These are phyloP conservation scores for Campylomormyrus tamandua DNA, from an alignment of 2,113 vertebrate genomes.

Conservation along the genomic window DNA sequence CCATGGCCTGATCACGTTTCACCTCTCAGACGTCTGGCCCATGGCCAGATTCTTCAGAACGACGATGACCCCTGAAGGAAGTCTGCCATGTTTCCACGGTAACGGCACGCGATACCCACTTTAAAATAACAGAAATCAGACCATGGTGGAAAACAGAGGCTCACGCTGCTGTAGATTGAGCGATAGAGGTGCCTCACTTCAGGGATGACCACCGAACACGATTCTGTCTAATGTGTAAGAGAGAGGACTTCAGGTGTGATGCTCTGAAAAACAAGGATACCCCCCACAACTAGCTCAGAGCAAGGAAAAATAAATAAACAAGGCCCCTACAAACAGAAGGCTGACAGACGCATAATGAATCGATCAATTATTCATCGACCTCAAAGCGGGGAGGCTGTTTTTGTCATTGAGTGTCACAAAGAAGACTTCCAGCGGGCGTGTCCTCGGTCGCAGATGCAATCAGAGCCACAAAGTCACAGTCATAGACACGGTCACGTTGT, in stretches of 20 bases:
- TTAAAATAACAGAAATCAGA: background rate
- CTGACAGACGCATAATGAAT: background rate
- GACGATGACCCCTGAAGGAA: background rate
- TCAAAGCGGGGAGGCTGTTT: background rate
- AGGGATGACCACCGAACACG: background rate
- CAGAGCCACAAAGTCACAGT: background rate
- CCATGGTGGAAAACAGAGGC: background rate
- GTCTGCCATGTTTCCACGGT: background rate
- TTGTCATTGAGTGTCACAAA: background rate
- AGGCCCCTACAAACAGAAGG: background rate
- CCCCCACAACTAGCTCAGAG: background rate
- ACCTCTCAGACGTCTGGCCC: slow-evolving; percentile 52
- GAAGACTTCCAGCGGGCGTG: slow-evolving; percentile 6
- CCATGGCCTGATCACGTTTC: slow-evolving; percentile 55
- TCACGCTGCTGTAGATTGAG: background rate
- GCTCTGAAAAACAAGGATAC: background rate
- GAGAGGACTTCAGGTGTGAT: background rate
- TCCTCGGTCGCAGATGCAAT: slow-evolving; percentile 27
- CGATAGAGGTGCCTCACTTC: background rate
- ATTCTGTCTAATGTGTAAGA: background rate
- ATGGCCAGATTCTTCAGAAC: slow-evolving; percentile 44
- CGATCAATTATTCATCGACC: slow-evolving; percentile 6
- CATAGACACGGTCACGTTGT: slow-evolving; percentile 31
- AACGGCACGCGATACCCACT: background rate
- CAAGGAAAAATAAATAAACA: slow-evolving; percentile 1